A percentile compares a stretch with the other conserved stretches of the same genome.
Evolutionary conservation across 2,113 vertebrate genomes (phyloP).

Genomic region (Xiphophorus hellerii): DNA sequence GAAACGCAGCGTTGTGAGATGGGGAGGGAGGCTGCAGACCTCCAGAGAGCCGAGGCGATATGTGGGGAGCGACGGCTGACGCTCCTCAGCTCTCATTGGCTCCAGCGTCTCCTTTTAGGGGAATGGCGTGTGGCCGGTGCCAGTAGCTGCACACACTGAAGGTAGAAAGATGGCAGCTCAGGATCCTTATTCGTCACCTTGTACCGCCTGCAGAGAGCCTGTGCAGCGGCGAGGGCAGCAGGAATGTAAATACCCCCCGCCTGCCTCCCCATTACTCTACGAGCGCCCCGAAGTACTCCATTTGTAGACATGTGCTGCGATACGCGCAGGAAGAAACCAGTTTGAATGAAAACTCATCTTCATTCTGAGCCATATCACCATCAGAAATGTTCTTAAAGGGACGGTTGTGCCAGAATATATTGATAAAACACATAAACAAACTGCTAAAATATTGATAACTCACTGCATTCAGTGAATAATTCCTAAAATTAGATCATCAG

Average conservation of each 20-base stretch:
- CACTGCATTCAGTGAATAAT: too few species aligned
- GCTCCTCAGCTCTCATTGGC: conserved; percentile 77
- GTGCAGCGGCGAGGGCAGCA: conserved; percentile 19
- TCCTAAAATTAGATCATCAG: too few species aligned
- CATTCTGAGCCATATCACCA: too few species aligned
- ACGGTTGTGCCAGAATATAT: too few species aligned
- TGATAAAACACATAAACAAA: too few species aligned
- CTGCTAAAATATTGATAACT: too few species aligned
- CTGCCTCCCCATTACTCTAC: conserved; percentile 7
- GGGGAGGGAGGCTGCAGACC: conserved; percentile 38
- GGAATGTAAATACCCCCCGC: conserved; percentile 58
- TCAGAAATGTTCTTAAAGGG: too few species aligned
- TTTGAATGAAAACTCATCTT: conserved; percentile 19
- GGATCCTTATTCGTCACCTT: conserved; percentile 76
- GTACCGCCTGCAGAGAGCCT: conserved; percentile 6
- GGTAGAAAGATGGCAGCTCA: conserved; percentile 23
- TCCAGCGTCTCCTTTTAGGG: conserved; percentile 83
- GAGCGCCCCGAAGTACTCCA: conserved; percentile 49
- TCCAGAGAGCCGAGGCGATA: conserved; percentile 62
- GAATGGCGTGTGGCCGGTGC: conserved; percentile 77
- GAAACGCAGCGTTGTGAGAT: conserved; percentile 56
- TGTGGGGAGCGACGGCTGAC: conserved; percentile 23
- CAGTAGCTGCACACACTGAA: conserved; percentile 47
- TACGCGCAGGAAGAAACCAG: conserved; percentile 31
- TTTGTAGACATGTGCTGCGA: conserved; percentile 50